Percentiles rank a stretch among this genome's conserved stretches.
phyloP scores from a whole-genome alignment of 2,797 vertebrate species.

The Zalophus californianus region DNA sequence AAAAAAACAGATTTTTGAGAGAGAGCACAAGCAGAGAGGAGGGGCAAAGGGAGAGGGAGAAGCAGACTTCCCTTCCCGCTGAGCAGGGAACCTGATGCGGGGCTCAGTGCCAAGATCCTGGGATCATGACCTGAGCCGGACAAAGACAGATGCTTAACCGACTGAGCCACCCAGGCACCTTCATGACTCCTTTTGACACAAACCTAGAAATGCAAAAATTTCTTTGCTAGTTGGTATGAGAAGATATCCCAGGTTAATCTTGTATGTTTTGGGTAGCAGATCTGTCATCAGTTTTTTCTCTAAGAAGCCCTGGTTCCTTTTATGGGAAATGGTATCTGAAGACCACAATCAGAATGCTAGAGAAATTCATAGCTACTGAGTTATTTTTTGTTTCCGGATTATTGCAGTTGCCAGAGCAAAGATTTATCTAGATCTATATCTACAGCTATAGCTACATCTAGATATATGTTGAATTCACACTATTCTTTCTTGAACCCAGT shows the following conservation, averaged over 20 bases:
- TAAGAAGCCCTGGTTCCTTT: not conserved
- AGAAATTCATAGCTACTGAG: slow-evolving; percentile 8
- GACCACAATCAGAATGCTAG: not conserved
- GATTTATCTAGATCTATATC: not conserved
- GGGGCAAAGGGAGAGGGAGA: not conserved
- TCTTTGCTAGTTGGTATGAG: not conserved
- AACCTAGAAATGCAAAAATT: not conserved
- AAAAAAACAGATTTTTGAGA: not conserved
- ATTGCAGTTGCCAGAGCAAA: not conserved
- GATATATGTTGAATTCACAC: not conserved
- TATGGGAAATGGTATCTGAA: not conserved
- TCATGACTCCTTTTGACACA: not conserved
- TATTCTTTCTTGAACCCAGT: not conserved
- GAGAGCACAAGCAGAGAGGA: not conserved
- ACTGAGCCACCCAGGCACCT: not conserved
- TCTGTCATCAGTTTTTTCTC: not conserved
- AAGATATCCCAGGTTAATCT: not conserved
- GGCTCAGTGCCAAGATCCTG: too few relatives aligned
- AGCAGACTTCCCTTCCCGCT: not conserved
- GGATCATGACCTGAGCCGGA: not conserved
- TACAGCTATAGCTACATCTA: not conserved
- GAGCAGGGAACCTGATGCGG: not conserved
- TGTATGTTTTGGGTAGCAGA: not conserved
- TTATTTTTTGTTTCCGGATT: slow-evolving; percentile 16
- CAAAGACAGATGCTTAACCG: not conserved